A percentile compares a stretch with the other conserved stretches of the same genome.
Evolutionary conservation across 2,888 invertebrate genomes (phyloP).

Genomic region (Andrena fulva): DNA sequence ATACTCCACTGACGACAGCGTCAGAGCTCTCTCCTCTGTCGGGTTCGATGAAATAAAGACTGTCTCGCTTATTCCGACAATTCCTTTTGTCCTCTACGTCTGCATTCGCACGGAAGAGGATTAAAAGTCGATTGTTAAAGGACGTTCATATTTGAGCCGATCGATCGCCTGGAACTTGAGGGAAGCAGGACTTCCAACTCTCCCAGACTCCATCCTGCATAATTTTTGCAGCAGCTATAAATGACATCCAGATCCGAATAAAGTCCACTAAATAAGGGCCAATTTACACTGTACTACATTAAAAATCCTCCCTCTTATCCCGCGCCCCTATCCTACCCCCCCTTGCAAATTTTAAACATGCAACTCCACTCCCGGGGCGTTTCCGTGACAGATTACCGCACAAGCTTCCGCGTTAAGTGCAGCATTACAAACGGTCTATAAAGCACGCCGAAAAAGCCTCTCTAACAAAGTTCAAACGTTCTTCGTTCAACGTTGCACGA

Average conservation of each 20-base stretch:
- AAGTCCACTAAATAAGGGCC: no score
- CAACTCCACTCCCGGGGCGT: neutral
- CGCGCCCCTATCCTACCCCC: neutral
- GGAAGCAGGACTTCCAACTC: no score
- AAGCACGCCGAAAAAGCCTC: neutral
- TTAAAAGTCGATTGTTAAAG: slow-evolving; percentile 61
- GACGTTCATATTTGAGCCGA: slow-evolving; percentile 11
- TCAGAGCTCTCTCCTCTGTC: slow-evolving; percentile 55
- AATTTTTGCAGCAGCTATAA: no score
- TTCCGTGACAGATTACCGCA: slow-evolving; percentile 19
- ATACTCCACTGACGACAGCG: slow-evolving; percentile 71
- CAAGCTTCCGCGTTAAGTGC: slow-evolving; percentile 44
- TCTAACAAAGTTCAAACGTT: slow-evolving; percentile 22
- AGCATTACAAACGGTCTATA: slow-evolving; percentile 23
- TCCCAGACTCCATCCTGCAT: no score
- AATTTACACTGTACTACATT: neutral
- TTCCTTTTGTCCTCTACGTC: slow-evolving; percentile 58
- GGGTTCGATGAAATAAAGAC: slow-evolving; percentile 68
- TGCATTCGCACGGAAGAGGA: slow-evolving; percentile 53
- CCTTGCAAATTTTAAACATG: slow-evolving; percentile 18
- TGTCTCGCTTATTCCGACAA: slow-evolving; percentile 66
- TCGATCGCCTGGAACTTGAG: slow-evolving; percentile 26
- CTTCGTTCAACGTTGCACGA: neutral
- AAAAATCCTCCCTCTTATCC: neutral
- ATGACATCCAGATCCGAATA: no score